Evolutionary conservation across 2,888 invertebrate species (phyloP).

Genomic region (Zygaena filipendulae): DNA sequence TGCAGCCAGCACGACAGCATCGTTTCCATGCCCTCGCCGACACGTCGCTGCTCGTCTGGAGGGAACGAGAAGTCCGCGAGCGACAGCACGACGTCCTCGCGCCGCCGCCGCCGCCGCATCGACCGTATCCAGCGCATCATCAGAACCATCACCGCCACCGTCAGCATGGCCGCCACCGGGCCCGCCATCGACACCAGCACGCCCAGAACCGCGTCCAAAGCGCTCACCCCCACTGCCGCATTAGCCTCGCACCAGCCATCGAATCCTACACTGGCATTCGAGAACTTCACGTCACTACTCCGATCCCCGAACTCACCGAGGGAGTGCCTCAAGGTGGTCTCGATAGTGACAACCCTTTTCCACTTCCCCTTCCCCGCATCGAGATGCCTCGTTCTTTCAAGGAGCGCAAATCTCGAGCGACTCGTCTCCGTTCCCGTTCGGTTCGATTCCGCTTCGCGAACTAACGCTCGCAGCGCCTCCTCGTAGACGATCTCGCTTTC

Average conservation of each 20-base stretch:
- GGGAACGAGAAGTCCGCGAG: constrained; percentile 32
- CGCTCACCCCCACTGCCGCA: constrained; percentile 6
- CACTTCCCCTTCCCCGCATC: constrained; percentile 15
- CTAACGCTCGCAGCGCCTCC: constrained; percentile 17
- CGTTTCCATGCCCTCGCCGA: constrained; percentile 81
- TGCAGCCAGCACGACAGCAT: constrained; percentile 89
- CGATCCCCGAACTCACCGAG: constrained; percentile 22
- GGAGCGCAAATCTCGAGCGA: constrained; percentile 22
- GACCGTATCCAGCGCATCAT: constrained; percentile 14
- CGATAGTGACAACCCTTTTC: constrained; percentile 23
- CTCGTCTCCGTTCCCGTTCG: constrained; percentile 15
- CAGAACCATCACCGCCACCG: constrained; percentile 13
- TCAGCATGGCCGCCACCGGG: constrained; percentile 10
- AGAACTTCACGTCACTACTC: constrained; percentile 20
- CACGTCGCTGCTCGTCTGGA: constrained; percentile 37
- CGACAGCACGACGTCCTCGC: constrained; percentile 23
- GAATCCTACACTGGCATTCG: constrained; percentile 19
- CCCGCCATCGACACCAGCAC: constrained; percentile 14
- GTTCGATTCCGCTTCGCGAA: constrained; percentile 12
- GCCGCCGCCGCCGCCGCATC: constrained; percentile 20
- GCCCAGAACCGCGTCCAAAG: constrained; percentile 9
- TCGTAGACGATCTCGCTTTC: constrained; percentile 15
- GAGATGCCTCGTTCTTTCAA: constrained; percentile 21
- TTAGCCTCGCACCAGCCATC: constrained; percentile 14
- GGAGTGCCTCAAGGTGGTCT: constrained; percentile 20